These are phyloP conservation scores for Chaenocephalus aceratus DNA, from an alignment of 2,113 vertebrate genomes.

Conservation along the genomic window DNA sequence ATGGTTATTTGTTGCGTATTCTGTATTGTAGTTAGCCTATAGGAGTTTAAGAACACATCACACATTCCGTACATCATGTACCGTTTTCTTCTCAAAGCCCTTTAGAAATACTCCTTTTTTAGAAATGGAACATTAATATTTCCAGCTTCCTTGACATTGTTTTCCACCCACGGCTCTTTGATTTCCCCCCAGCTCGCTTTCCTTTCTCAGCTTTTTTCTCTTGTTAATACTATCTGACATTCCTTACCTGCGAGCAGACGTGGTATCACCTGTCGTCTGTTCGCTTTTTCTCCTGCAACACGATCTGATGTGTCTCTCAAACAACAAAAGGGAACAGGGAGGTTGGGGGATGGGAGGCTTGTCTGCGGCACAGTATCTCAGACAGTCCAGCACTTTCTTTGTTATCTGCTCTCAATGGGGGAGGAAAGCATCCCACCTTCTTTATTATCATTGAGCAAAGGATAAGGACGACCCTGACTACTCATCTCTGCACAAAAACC, in stretches of 20 bases:
- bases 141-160: slow-evolving; percentile 21
- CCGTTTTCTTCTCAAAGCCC: not conserved
- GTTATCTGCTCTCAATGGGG: slow-evolving; percentile 70
- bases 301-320: slow-evolving; percentile 75
- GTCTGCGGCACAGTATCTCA: slow-evolving; percentile 63
- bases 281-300: slow-evolving; percentile 69
- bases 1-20: not conserved
- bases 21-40: not conserved
- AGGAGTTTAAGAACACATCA: not conserved
- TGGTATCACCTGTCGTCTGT: slow-evolving; percentile 67
- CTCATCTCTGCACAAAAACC: slow-evolving; percentile 72
- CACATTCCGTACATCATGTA: not conserved
- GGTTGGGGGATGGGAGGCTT: slow-evolving; percentile 39
- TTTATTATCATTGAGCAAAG: slow-evolving; percentile 74
- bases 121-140: slow-evolving; percentile 6
- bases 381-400: slow-evolving; percentile 67
- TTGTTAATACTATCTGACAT: slow-evolving; percentile 61
- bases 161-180: slow-evolving; percentile 36
- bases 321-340: slow-evolving; percentile 71
- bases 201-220: slow-evolving; percentile 7
- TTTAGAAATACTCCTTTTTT: slow-evolving; percentile 2
- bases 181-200: slow-evolving; percentile 19
- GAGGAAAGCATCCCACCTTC: slow-evolving; percentile 66
- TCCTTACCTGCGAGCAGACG: slow-evolving; percentile 54
- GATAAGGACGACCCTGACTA: slow-evolving; percentile 69